These are phyloP conservation scores for Drosophila tristis DNA, from an alignment of 1,140 invertebrate genomes.

Conservation along the genomic window DNA sequence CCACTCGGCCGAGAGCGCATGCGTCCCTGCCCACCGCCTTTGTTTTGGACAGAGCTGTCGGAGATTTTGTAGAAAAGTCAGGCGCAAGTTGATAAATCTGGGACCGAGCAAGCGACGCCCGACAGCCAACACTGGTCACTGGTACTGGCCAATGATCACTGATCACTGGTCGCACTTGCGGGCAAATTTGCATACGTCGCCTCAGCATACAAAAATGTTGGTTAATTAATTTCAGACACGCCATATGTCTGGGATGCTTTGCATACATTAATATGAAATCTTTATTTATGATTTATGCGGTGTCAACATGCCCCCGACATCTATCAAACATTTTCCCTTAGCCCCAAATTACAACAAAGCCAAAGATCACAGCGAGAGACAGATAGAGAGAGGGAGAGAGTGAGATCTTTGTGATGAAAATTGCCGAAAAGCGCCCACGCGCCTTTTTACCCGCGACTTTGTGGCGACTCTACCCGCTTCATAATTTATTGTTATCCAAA, in stretches of 20 bases:
- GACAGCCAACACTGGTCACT: not conserved
- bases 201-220: conserved; percentile 41
- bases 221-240: conserved; percentile 73
- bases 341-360: conserved; percentile 15
- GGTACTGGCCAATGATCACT: not conserved
- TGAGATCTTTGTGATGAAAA: conserved; percentile 32
- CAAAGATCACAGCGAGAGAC: not conserved
- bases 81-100: conserved; percentile 24
- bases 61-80: conserved; percentile 8
- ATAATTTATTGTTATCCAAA: conserved; percentile 61
- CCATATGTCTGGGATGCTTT: conserved; percentile 74
- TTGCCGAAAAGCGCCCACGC: conserved; percentile 43
- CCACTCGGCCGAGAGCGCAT: conserved; percentile 35
- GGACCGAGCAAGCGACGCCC: not conserved
- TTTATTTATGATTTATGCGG: conserved; percentile 72
- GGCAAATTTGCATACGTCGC: conserved; percentile 63
- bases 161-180: conserved; percentile 48
- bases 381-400: not conserved
- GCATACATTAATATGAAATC: conserved; percentile 78
- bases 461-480: conserved; percentile 35
- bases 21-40: conserved; percentile 19
- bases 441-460: conserved; percentile 40
- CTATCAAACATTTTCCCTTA: conserved; percentile 54
- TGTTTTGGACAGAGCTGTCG: conserved; percentile 51
- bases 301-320: conserved; percentile 68